Percentiles rank a stretch among this genome's conserved stretches.
Conservation (phyloP, 2,797 vertebrate genomes). For the Rhodeus uyekii region DNA sequence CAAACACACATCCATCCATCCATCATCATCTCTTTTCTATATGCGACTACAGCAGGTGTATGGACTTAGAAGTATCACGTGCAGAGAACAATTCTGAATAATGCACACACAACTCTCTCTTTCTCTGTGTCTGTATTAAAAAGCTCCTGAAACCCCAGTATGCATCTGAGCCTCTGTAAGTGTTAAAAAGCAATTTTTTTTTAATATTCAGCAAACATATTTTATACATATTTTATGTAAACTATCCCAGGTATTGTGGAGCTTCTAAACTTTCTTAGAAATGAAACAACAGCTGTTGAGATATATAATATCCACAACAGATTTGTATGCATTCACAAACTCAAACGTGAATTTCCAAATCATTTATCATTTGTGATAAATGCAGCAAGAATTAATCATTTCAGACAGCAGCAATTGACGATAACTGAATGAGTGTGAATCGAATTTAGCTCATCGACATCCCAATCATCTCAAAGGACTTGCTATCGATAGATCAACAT, state of each 20-base stretch:
- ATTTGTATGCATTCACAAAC: constrained; percentile 30
- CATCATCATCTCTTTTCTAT: constrained; percentile 25
- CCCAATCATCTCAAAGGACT: constrained; percentile 8
- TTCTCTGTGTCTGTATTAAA: constrained; percentile 1
- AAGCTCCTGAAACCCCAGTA: background rate
- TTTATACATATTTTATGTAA: constrained; percentile 40
- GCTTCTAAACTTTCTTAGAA: constrained; percentile 24
- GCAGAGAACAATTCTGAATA: constrained; percentile 41
- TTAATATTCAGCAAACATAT: constrained; percentile 17
- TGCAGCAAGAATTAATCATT: too few relatives aligned
- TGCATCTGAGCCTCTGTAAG: constrained; percentile 14
- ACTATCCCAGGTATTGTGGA: constrained; percentile 23
- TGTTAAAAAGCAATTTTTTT: constrained; percentile 7
- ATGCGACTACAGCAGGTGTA: constrained; percentile 43
- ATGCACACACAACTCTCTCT: constrained; percentile 18
- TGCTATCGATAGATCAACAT: background rate
- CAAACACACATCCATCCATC: constrained; percentile 17
- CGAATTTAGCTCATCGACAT: background rate
- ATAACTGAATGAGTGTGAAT: constrained; percentile 27
- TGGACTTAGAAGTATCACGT: constrained; percentile 44
- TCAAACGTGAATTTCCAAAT: constrained; percentile 11
- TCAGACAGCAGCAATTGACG: background rate
- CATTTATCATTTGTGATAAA: too few relatives aligned
- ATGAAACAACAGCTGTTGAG: constrained; percentile 21
- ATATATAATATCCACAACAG: constrained; percentile 22